phyloP scores from a whole-genome alignment of 2,113 vertebrate species.

The Poecilia latipinna region DNA sequence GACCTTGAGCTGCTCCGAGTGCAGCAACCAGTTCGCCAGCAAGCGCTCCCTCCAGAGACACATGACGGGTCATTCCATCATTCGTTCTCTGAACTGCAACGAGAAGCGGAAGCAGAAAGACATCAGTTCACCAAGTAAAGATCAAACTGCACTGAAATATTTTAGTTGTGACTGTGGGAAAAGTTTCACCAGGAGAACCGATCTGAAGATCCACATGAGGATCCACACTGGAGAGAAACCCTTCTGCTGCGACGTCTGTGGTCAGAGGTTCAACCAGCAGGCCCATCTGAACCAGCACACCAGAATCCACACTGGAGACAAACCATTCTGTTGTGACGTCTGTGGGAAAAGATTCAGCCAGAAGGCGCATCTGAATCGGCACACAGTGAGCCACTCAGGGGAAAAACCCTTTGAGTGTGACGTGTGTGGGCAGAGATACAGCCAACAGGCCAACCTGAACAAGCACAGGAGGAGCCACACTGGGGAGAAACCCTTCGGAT shows the following conservation, averaged over 20 bases:
- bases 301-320: not conserved
- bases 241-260: not conserved
- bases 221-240: not conserved
- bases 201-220: slow-evolving; percentile 1
- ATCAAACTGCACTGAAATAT: not conserved
- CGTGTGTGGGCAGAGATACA: not conserved
- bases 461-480: not conserved
- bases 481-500: not conserved
- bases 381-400: not conserved
- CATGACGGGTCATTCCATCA: not conserved
- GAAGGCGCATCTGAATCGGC: not conserved
- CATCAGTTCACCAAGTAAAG: not conserved
- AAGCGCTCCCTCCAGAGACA: not conserved
- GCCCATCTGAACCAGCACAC: not conserved
- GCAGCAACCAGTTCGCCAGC: not conserved
- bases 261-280: not conserved
- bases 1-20: not conserved
- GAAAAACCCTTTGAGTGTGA: not conserved
- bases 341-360: not conserved
- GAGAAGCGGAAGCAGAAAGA: not conserved
- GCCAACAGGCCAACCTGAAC: not conserved
- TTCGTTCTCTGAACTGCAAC: not conserved
- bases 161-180: not conserved
- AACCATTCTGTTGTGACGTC: not conserved
- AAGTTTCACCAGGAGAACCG: not conserved